phyloP scores from a whole-genome alignment of 2,113 vertebrate genomes.

The Blennius ocellaris region DNA sequence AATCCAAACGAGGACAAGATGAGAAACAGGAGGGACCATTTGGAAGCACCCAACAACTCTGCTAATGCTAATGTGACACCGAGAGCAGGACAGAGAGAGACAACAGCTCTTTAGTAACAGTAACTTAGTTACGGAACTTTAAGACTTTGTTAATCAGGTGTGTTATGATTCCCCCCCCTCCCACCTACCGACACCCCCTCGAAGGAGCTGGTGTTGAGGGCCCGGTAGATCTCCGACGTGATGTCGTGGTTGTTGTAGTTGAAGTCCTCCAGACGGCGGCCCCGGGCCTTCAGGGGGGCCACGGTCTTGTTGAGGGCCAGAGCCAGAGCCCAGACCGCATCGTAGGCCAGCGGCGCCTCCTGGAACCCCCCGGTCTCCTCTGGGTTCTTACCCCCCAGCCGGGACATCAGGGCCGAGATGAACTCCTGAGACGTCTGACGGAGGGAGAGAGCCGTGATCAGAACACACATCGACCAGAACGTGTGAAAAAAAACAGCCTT shows the following conservation, averaged over 20 bases:
- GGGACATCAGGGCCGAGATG: slow-evolving; percentile 89
- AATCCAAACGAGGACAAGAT: too few relatives aligned
- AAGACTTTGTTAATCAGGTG: too few relatives aligned
- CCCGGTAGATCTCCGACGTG: slow-evolving; percentile 93
- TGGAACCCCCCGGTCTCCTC: slow-evolving; percentile 96
- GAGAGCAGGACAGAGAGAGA: too few relatives aligned
- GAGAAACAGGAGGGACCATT: too few relatives aligned
- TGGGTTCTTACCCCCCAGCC: slow-evolving; percentile 90
- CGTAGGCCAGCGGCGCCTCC: slow-evolving; percentile 94
- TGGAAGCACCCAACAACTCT: too few relatives aligned
- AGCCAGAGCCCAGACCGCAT: slow-evolving; percentile 95
- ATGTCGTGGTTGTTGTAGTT: slow-evolving; percentile 98
- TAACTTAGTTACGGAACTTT: too few relatives aligned
- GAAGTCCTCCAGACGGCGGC: slow-evolving; percentile 91
- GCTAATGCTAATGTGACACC: too few relatives aligned
- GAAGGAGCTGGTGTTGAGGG: slow-evolving; percentile 96
- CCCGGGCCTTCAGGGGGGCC: slow-evolving; percentile 87
- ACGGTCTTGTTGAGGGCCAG: slow-evolving; percentile 96
- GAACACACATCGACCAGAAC: not conserved
- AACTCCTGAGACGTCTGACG: slow-evolving; percentile 95
- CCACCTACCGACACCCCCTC: slow-evolving; percentile 94
- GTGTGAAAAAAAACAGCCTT: not conserved
- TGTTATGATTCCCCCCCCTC: too few relatives aligned
- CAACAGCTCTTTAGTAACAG: too few relatives aligned
- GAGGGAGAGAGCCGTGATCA: too few relatives aligned